Conservation (phyloP, 2,113 vertebrate genomes). For the Microcebus ravelobensis region DNA sequence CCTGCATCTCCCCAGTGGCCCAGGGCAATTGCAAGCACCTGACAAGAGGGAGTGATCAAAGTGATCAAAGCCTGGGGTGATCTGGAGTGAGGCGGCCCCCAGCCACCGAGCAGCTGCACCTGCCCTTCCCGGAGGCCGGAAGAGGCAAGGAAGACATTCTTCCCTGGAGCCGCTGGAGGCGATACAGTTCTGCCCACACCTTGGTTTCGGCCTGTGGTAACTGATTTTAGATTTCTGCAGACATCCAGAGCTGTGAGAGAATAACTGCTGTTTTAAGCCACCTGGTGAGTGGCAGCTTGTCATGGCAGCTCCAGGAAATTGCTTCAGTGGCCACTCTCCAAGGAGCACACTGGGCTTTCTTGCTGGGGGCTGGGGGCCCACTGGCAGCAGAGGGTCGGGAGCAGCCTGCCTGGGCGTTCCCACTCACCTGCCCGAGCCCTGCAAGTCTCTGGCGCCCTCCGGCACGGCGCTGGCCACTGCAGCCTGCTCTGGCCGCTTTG, state of each 20-base stretch:
- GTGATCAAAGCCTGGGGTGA: not conserved
- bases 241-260: not conserved
- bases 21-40: not conserved
- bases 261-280: not conserved
- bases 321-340: not conserved
- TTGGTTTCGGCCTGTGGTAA: not conserved
- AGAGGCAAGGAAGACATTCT: not conserved
- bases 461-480: too few species aligned
- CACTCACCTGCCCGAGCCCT: not conserved
- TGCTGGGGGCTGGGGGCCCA: not conserved
- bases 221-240: not conserved
- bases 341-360: not conserved
- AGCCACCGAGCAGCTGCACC: not conserved
- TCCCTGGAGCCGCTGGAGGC: not conserved
- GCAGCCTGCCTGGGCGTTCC: not conserved
- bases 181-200: fast-evolving
- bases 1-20: not conserved
- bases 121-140: not conserved
- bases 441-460: not conserved
- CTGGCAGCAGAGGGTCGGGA: not conserved
- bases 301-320: not conserved
- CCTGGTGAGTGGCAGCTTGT: not conserved
- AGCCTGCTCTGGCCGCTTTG: too few species aligned
- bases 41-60: not conserved
- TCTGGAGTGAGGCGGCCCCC: not conserved